Evolutionary conservation across 2,888 invertebrate species (phyloP), one percentile per base, ranked within the genome.

Genomic region (Lepetodrilus schrolli): DNA sequence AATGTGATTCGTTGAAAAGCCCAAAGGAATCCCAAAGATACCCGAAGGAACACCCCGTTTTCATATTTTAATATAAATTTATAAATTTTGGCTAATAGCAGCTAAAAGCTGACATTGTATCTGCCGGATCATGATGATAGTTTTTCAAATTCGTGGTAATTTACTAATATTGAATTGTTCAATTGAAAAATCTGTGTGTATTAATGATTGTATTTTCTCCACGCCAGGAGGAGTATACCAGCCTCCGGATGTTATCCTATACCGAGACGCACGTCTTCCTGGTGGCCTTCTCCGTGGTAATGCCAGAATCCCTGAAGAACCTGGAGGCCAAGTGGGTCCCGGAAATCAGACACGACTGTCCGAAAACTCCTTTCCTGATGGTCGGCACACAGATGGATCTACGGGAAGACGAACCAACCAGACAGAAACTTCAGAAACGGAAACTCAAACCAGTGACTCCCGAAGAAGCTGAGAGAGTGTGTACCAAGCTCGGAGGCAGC

Each of bases 201-300:
- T n/a, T 43, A 10, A 43, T 10, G 1, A 3, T 2, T 43, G 43
- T 43, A 2, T 43, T 43, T 2, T 8, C 43, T 43, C 5, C 34
- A 50, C 74, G 70, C 23, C 86, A 89, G 86, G 88, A 88, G 73
- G 89, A 88, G 68, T 89, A 88, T 76, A 84, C 87, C 58, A 82
- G 87, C n/a, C 81, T 89, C 1, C 76, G 89, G 50, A 79, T 86
- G 68, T 75, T 89, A 10, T 85, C 86, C 17, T 89, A 89, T 72
- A 87, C 88, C 2, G 87, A 86, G 38, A 87, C 89, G 17, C 86
- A 87, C 70, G 86, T 89, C n/a, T 88, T 89, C 76, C 81, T 89
- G 10, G 81, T 87, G n/a, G 82, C 85, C 47, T 89, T 85, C 77
- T 86, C 87, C n/a, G 84, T 88, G 50, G 85, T 87, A 4, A 86